These are phyloP conservation scores for Bradypodion ventrale DNA, from an alignment of 2,797 vertebrate genomes.

Conservation along the genomic window DNA sequence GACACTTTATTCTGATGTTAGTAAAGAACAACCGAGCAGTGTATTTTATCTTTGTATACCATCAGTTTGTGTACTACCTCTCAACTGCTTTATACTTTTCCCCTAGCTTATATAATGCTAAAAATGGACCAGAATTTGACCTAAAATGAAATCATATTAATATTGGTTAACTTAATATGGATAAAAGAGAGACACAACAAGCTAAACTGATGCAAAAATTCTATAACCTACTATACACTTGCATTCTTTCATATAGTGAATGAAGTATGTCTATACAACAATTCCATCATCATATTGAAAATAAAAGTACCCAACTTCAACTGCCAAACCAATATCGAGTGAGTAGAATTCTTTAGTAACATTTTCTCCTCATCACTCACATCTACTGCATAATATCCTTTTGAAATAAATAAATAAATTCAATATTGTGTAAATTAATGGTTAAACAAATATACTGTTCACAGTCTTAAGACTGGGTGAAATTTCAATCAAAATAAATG, in stretches of 20 bases:
- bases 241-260: background rate
- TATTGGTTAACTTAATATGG: background rate
- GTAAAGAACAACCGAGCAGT: slow-evolving; percentile 24
- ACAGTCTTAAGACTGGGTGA: too few species aligned
- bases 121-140: slow-evolving; percentile 21
- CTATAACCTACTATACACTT: background rate
- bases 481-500: too few species aligned
- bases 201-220: background rate
- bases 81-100: slow-evolving; percentile 15
- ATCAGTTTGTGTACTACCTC: slow-evolving; percentile 23
- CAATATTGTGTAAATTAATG: too few species aligned
- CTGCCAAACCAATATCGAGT: background rate
- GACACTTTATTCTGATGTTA: slow-evolving; percentile 48
- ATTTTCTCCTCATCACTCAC: background rate
- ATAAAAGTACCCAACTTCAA: background rate
- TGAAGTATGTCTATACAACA: too few species aligned
- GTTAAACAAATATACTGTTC: too few species aligned
- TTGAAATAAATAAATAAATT: too few species aligned
- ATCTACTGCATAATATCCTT: background rate
- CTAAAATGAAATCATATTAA: background rate
- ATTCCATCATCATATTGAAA: background rate
- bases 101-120: background rate
- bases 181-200: background rate
- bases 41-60: slow-evolving; percentile 10
- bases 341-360: background rate